Percentiles rank a stretch among this genome's conserved stretches.
These are phyloP conservation scores for Parthenolecanium corni DNA, from an alignment of 2,888 invertebrate species.

Conservation along the genomic window DNA sequence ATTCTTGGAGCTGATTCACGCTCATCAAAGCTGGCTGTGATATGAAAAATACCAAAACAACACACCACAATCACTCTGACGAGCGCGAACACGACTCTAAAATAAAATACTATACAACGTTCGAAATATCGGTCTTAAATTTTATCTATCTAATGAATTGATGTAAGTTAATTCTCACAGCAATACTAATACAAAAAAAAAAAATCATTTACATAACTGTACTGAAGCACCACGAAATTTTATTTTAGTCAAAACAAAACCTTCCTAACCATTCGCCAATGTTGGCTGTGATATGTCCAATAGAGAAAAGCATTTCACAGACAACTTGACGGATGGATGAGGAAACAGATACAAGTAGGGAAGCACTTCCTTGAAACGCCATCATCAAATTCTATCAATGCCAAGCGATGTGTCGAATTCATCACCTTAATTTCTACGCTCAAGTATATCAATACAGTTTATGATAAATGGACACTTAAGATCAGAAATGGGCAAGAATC, in stretches of 20 bases:
- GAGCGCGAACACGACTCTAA: conserved; percentile 33
- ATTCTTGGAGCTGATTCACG: conserved; percentile 38
- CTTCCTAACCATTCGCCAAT: conserved; percentile 28
- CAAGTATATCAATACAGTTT: no score
- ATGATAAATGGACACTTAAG: no score
- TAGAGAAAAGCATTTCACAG: conserved; percentile 59
- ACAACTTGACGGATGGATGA: conserved; percentile 61
- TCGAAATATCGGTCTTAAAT: background rate
- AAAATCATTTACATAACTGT: no score
- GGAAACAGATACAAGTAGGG: conserved; percentile 36
- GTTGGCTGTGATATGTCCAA: conserved; percentile 85
- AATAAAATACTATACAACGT: background rate
- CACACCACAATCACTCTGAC: conserved; percentile 85
- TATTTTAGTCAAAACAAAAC: background rate
- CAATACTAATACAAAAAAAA: no score
- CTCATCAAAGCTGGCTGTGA: conserved; percentile 99
- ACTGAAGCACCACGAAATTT: background rate
- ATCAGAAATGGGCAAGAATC: no score
- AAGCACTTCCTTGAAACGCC: background rate
- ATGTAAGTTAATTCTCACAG: background rate
- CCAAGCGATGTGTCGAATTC: no score
- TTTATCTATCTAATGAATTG: background rate
- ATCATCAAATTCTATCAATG: background rate
- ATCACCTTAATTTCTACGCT: no score
- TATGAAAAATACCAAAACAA: conserved; percentile 52